Evolutionary conservation across 2,888 invertebrate genomes (phyloP).

Genomic region (Tridacna crocea): DNA sequence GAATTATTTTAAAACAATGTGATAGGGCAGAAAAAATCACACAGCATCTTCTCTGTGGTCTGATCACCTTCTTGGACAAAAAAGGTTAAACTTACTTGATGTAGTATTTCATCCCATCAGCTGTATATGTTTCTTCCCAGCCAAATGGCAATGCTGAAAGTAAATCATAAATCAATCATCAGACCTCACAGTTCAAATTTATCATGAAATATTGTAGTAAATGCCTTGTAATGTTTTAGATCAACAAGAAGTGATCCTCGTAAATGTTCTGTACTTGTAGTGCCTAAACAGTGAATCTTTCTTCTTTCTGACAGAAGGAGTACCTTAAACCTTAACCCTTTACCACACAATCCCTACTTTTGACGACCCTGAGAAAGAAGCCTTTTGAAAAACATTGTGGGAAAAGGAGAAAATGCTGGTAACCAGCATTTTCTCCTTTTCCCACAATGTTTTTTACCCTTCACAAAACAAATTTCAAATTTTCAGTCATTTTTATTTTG

Average conservation of each 20-base stretch:
- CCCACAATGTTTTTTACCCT: background rate
- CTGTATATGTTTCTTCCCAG: slow-evolving; percentile 82
- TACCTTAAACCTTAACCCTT: background rate
- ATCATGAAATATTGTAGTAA: background rate
- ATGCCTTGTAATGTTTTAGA: background rate
- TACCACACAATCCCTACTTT: no score
- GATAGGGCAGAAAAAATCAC: background rate
- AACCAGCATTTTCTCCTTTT: background rate
- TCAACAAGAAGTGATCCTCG: no score
- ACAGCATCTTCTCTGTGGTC: background rate
- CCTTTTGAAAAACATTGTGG: no score
- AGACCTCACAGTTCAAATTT: background rate
- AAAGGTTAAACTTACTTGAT: slow-evolving; percentile 78
- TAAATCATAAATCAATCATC: background rate
- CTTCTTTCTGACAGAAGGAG: no score
- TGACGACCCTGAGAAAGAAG: no score
- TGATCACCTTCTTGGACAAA: background rate
- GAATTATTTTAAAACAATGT: background rate
- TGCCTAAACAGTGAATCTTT: no score
- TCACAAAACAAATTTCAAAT: no score
- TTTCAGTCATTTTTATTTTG: no score
- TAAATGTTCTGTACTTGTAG: no score
- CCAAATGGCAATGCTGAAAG: slow-evolving; percentile 82
- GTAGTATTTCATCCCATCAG: slow-evolving; percentile 81
- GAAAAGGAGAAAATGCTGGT: background rate